Conservation (phyloP, 2,113 vertebrate species). For the Nothocercus julius region DNA sequence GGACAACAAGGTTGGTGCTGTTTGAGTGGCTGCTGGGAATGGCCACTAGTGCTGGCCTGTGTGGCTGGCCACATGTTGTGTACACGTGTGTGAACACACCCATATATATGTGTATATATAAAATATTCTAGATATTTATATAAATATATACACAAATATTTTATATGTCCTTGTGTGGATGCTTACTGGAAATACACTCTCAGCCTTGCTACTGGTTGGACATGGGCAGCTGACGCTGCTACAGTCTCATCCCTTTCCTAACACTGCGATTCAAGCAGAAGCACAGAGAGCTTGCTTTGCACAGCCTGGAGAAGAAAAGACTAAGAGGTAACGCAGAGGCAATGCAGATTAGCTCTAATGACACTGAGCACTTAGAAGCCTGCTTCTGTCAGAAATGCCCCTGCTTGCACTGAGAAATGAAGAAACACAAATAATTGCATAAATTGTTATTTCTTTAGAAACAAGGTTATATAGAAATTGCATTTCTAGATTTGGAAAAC, state of each 20-base stretch:
- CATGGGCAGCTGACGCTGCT: background rate
- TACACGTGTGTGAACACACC: too few species aligned
- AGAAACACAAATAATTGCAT: too few species aligned
- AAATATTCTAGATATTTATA: too few species aligned
- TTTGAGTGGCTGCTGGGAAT: background rate
- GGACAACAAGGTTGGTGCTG: background rate
- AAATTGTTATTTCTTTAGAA: too few species aligned
- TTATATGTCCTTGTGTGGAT: background rate
- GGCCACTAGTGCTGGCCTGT: background rate
- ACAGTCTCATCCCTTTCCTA: background rate
- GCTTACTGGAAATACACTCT: background rate
- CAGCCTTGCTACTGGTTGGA: background rate
- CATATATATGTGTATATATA: rapidly evolving
- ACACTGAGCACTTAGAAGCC: background rate
- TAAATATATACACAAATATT: too few species aligned
- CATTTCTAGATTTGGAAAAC: conserved; percentile 29
- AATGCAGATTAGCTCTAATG: conserved; percentile 4
- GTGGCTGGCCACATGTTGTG: background rate
- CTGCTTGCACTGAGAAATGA: background rate
- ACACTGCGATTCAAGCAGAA: background rate
- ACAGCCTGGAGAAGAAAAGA: background rate
- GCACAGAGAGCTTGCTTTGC: background rate
- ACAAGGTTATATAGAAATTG: background rate
- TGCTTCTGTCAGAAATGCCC: background rate
- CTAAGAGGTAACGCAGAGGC: background rate